Percentiles rank a stretch among this genome's conserved stretches.
Conservation (phyloP, 2,113 vertebrate genomes). For the Syngnathus floridae region DNA sequence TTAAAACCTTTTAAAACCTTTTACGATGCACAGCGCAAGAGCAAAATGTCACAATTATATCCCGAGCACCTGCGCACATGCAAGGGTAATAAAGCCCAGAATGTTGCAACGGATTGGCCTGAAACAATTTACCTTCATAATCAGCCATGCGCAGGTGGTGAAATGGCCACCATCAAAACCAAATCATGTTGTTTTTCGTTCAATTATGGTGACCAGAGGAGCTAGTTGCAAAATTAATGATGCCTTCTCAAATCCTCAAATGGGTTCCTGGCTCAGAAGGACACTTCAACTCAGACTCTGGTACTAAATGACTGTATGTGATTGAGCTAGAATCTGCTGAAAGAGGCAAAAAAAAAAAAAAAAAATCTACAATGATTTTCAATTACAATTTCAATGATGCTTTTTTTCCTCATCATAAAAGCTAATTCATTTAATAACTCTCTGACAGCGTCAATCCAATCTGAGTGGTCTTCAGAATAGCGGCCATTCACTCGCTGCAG, state of each 20-base stretch:
- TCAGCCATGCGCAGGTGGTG: conserved; percentile 26
- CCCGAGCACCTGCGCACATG: neutral
- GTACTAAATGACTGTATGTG: neutral
- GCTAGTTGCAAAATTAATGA: neutral
- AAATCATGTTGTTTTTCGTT: conserved; percentile 6
- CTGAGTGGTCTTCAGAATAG: neutral
- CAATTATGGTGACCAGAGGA: conserved; percentile 14
- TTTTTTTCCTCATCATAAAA: neutral
- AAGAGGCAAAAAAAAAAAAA: neutral
- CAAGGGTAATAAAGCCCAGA: conserved; percentile 20
- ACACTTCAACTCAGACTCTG: neutral
- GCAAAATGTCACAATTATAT: conserved; percentile 15
- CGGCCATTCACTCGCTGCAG: neutral
- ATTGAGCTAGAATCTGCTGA: neutral
- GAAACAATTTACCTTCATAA: conserved; percentile 18
- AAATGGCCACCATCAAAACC: conserved; percentile 27
- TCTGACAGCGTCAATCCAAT: neutral
- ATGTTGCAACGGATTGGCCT: conserved; percentile 12
- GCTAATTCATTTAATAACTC: neutral
- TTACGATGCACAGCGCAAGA: conserved; percentile 28
- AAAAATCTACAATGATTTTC: neutral
- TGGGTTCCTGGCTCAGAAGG: neutral
- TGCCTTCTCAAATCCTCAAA: neutral
- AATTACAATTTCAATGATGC: neutral
- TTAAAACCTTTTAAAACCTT: conserved; percentile 23